Evolutionary conservation across 1,140 invertebrate species (phyloP), one percentile per base, ranked within the genome.

Genomic region (Macrosteles quadrilineatus): DNA sequence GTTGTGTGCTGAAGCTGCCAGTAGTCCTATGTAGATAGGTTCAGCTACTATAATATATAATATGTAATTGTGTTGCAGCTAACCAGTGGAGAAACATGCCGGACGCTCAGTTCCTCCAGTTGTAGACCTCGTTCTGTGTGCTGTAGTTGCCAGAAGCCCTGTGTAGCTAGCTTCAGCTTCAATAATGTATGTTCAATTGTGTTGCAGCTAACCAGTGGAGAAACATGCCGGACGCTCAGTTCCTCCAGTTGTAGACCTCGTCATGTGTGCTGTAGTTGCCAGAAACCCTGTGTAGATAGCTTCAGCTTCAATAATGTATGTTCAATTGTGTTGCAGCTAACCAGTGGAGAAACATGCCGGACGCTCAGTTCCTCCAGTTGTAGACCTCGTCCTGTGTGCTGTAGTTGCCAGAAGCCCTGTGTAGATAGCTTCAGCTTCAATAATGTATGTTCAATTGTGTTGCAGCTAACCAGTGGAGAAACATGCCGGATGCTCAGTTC

Each of bases 341-440:
- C 25, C 55, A 59, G 27, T 59, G 55, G 55, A 59, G 55, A 59
- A 59, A 59, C 55, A 6, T 59, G 27, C 23, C 55, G 4, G 55
- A 59, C 55, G 9, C 55, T 25, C 55, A 59, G 55, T 59, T 59
- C 55, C 55, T 59, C 4, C n/a, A 9, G 55, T 59, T 21, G 6
- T 19, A n/a, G 14, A 17, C 47, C 21, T 50, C 47, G 6, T 50
- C 4, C n/a, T 50, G 47, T 50, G 21, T 21, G 3, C 3, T 17
- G 3, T 19, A 50, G 21, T 17, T 4, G 14, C 4, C 47, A 21
- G 2, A 4, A n/a, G 14, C 14, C 14, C 14, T n/a, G 47, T 50
- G 47, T 59, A 59, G 55, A 25, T 59, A 27, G 55, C 55, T 29
- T 59, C 47, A n/a, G 21, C 47, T 19, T 50, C n/a, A n/a, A n/a